phyloP scores from a whole-genome alignment of 1,140 invertebrate genomes.

The Heliconius congener region DNA sequence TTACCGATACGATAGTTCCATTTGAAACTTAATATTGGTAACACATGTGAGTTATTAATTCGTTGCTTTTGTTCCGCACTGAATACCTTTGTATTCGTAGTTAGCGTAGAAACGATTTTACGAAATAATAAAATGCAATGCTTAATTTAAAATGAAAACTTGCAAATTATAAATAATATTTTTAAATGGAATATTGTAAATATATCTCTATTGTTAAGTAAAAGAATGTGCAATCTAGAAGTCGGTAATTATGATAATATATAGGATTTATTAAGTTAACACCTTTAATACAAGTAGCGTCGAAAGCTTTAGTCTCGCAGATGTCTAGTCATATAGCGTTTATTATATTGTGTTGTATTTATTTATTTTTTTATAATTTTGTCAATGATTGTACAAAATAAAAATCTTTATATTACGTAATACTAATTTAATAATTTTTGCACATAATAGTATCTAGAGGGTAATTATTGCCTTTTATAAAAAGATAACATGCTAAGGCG shows the following conservation, averaged over 20 bases:
- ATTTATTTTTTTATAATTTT: conserved; percentile 40
- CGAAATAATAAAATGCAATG: conserved; percentile 31
- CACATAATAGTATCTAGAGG: neutral
- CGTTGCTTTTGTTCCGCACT: conserved; percentile 19
- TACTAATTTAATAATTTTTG: conserved; percentile 4
- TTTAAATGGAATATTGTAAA: conserved; percentile 79
- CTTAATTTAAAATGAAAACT: conserved; percentile 51
- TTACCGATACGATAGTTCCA: conserved; percentile 2
- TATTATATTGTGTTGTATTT: conserved; percentile 31
- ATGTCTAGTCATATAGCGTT: conserved; percentile 52
- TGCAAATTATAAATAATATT: conserved; percentile 75
- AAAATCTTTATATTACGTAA: conserved; percentile 10
- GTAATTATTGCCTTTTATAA: neutral
- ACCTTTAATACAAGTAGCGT: conserved; percentile 42
- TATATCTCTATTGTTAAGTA: conserved; percentile 62
- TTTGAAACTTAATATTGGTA: neutral
- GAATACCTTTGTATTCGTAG: conserved; percentile 22
- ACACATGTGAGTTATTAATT: conserved; percentile 3
- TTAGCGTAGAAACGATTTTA: conserved; percentile 21
- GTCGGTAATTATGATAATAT: conserved; percentile 57
- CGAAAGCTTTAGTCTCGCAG: conserved; percentile 51
- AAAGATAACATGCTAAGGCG: neutral
- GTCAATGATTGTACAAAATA: conserved; percentile 23
- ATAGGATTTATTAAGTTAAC: conserved; percentile 66
- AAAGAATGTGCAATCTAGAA: conserved; percentile 76